A percentile compares a stretch with the other conserved stretches of the same genome.
These are phyloP conservation scores for Bubo blakistoni DNA, from an alignment of 2,113 vertebrate genomes.

Conservation along the genomic window DNA sequence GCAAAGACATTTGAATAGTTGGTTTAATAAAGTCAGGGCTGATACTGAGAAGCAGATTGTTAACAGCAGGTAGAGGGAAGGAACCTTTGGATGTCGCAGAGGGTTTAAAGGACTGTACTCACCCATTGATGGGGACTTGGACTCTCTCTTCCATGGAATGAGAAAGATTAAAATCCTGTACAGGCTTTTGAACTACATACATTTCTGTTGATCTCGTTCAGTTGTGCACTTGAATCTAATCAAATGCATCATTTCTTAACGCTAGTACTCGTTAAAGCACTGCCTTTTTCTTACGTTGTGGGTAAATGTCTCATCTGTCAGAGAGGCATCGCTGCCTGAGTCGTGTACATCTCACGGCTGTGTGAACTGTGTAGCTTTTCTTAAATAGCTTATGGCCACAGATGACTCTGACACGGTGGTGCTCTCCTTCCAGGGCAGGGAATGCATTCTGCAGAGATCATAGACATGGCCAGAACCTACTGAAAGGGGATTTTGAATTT, in stretches of 20 bases:
- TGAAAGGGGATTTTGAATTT: neutral
- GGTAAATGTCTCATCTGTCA: neutral
- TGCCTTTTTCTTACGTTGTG: neutral
- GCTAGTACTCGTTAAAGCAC: neutral
- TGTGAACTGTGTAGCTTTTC: neutral
- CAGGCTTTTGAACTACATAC: neutral
- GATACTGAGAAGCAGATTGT: neutral
- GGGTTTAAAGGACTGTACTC: neutral
- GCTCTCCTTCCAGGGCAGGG: neutral
- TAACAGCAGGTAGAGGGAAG: neutral
- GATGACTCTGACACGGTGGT: fast-evolving
- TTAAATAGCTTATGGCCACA: neutral
- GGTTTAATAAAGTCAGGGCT: neutral
- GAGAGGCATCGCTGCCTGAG: neutral
- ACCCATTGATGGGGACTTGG: neutral
- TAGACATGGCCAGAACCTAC: fast-evolving
- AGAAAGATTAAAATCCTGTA: neutral
- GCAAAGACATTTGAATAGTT: neutral
- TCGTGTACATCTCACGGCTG: neutral
- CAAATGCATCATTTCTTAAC: neutral
- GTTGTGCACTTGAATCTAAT: neutral
- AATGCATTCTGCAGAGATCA: neutral
- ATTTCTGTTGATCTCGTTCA: neutral
- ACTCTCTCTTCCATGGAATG: fast-evolving
- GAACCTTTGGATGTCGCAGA: neutral